Conservation (phyloP, 2,888 invertebrate genomes). For the Aphidius colemani region DNA sequence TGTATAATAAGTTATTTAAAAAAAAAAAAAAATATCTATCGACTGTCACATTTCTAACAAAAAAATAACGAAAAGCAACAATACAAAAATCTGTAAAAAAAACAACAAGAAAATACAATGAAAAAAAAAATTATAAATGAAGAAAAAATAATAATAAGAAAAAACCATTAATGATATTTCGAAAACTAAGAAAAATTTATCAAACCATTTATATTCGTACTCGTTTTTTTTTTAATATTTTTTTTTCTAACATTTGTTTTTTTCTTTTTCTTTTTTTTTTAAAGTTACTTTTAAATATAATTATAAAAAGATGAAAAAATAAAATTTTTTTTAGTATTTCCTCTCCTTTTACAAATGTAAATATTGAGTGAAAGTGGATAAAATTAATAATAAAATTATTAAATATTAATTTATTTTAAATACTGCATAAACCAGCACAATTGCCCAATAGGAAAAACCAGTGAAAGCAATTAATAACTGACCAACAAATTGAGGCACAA, state of each 20-base stretch:
- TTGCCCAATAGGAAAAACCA: conserved; percentile 18
- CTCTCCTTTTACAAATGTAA: conserved; percentile 11
- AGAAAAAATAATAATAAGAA: not conserved
- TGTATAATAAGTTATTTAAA: no score
- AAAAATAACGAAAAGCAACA: no score
- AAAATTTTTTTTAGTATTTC: conserved; percentile 4
- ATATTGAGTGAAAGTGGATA: conserved; percentile 15
- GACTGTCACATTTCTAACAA: no score
- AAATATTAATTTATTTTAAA: conserved; percentile 1
- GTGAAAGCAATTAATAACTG: conserved; percentile 11
- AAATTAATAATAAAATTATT: conserved; percentile 1
- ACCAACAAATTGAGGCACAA: conserved; percentile 13
- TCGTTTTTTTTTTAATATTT: not conserved
- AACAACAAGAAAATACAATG: no score
- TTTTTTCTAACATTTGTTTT: not conserved
- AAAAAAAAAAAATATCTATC: no score
- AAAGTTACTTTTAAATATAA: conserved; percentile 9
- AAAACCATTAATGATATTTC: not conserved
- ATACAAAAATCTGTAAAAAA: no score
- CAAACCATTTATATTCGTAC: no score
- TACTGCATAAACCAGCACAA: conserved; percentile 18
- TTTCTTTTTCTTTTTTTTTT: not conserved
- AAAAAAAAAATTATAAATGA: no score
- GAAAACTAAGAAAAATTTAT: no score
- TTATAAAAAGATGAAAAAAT: not conserved